Evolutionary conservation across 2,888 invertebrate species (phyloP), one percentile per base, ranked within the genome.

Genomic region (Dioctria rufipes): DNA sequence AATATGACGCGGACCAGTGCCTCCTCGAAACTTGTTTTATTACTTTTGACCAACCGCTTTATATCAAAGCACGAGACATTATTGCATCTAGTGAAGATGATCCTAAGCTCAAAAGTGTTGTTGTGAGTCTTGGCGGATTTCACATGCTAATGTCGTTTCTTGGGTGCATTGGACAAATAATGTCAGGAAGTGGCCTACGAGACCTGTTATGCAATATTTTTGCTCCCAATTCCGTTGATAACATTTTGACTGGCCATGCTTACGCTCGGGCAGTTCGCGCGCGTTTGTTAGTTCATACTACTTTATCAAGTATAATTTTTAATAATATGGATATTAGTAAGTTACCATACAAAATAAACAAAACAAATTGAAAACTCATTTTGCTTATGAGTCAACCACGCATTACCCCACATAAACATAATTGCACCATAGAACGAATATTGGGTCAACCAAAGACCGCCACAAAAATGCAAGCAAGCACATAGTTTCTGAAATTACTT

Each of bases 101-200:
- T 60, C 46, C 69, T 46, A 46, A 69, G n/a, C 11, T 69, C 9
- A 11, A 69, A 49, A n/a, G 43, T 43, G 46, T 69, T 69, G 43
- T 60, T 60, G 60, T 60, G 6, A 6, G 60, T n/a, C 60, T 60
- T 60, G 60, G 60, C 6, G 60, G 60, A 60, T 60, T 60, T 60
- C 60, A 60, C n/a, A 6, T 60, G 5, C n/a, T 60, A n/a, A 6
- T 60, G n/a, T 60, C 60, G n/a, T 60, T 60, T n/a, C 60, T 11
- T 60, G 60, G 60, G 60, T 60, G 60, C 60, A 60, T 11, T 69
- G 11, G 69, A n/a, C 69, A 69, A 2, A 69, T 69, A 9, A 69
- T 69, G 69, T 9, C 69, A 46, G 69, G 69, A 5, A 69, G 43
- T 25, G 60, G 60, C n/a, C n/a, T 46, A 46, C 43, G 11, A 46